phyloP scores from a whole-genome alignment of 2,888 invertebrate genomes.

The Bellardia pandia region DNA sequence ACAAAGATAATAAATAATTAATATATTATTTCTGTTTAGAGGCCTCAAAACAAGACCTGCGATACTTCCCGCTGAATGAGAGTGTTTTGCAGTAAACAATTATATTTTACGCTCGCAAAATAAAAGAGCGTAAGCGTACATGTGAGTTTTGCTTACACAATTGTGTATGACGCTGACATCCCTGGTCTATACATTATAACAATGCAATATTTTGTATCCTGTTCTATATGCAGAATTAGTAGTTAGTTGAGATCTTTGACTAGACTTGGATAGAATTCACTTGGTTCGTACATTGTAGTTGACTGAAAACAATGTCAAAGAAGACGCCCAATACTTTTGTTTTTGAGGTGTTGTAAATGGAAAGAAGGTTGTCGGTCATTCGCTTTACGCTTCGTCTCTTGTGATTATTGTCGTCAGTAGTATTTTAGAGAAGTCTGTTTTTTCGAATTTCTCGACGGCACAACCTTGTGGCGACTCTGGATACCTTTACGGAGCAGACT shows the following conservation, averaged over 20 bases:
- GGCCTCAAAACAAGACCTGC: too few species aligned
- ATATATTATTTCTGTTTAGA: too few species aligned
- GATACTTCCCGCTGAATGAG: too few species aligned
- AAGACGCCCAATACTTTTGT: neutral
- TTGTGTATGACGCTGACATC: too few species aligned
- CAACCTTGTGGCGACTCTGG: conserved; percentile 18
- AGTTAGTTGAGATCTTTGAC: conserved; percentile 13
- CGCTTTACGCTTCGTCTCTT: conserved; percentile 35
- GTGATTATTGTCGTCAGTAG: neutral
- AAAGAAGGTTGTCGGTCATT: conserved; percentile 25
- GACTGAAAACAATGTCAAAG: neutral
- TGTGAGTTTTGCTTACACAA: too few species aligned
- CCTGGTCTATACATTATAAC: conserved; percentile 3
- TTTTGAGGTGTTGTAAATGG: neutral
- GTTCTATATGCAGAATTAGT: neutral
- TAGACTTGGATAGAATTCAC: conserved; percentile 32
- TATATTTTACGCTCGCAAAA: too few species aligned
- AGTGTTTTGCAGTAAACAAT: too few species aligned
- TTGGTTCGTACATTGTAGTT: neutral
- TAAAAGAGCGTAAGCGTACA: too few species aligned
- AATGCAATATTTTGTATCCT: conserved; percentile 6
- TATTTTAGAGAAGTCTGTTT: conserved; percentile 12
- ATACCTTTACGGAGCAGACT: neutral
- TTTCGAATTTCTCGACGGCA: neutral
- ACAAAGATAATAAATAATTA: too few species aligned